A percentile compares a stretch with the other conserved stretches of the same genome.
These are phyloP conservation scores for Odontomyia ornata DNA, from an alignment of 2,888 invertebrate genomes.

Conservation along the genomic window DNA sequence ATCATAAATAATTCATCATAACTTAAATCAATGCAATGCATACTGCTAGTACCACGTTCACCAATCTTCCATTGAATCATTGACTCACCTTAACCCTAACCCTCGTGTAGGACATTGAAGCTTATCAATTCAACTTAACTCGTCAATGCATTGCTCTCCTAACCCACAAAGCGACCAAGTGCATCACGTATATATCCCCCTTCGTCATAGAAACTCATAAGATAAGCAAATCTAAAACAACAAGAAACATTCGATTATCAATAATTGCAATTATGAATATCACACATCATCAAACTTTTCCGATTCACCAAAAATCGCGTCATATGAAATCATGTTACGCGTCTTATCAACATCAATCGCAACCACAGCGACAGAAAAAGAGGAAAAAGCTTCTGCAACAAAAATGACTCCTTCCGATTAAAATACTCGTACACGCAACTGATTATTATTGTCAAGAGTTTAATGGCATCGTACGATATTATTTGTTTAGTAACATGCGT, in stretches of 20 bases:
- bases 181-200: neutral
- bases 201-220: neutral
- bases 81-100: neutral
- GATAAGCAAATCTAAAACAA: neutral
- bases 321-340: neutral
- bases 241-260: neutral
- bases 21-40: too few relatives aligned
- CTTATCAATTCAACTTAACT: neutral
- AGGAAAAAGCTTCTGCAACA: too few relatives aligned
- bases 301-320: neutral
- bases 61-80: neutral
- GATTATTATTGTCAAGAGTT: neutral
- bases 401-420: neutral
- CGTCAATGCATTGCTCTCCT: neutral
- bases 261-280: neutral
- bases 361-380: too few relatives aligned
- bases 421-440: constrained; percentile 13
- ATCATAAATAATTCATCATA: too few relatives aligned
- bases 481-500: neutral
- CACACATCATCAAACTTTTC: neutral
- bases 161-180: neutral
- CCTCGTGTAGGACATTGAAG: neutral
- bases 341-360: neutral
- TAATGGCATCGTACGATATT: constrained; percentile 17
- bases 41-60: too few relatives aligned